Percentiles rank a stretch among this genome's conserved stretches.
Evolutionary conservation across 2,113 vertebrate species (phyloP).

Genomic region (Calypte anna): DNA sequence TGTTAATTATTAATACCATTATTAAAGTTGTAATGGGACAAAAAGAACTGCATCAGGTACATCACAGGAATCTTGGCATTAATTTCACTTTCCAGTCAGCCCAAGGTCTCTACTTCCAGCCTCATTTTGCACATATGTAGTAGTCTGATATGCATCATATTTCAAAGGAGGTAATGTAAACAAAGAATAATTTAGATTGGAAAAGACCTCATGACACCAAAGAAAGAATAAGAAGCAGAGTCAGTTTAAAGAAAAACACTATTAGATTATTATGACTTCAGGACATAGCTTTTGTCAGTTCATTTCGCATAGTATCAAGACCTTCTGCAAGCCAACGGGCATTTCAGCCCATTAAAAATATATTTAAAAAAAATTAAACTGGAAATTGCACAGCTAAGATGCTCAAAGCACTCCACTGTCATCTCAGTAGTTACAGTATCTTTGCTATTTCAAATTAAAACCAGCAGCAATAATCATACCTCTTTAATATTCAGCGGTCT

Average conservation of each 20-base stretch:
- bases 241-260: background rate
- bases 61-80: background rate
- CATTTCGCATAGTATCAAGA: background rate
- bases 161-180: background rate
- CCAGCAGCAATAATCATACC: conserved; percentile 75
- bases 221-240: background rate
- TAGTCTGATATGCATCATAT: background rate
- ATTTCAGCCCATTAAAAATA: background rate
- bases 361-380: background rate
- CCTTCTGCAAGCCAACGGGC: background rate
- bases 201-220: background rate
- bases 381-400: background rate
- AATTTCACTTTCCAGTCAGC: background rate
- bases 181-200: background rate
- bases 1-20: background rate
- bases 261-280: background rate
- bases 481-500: conserved; percentile 97
- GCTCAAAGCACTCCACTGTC: background rate
- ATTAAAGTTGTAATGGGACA: conserved; percentile 38
- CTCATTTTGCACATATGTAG: background rate
- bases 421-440: background rate
- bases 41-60: background rate
- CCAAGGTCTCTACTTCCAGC: background rate
- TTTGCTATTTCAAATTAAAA: background rate
- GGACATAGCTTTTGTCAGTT: background rate